phyloP scores from a whole-genome alignment of 2,113 vertebrate genomes.

The Mionectes macconnelli region DNA sequence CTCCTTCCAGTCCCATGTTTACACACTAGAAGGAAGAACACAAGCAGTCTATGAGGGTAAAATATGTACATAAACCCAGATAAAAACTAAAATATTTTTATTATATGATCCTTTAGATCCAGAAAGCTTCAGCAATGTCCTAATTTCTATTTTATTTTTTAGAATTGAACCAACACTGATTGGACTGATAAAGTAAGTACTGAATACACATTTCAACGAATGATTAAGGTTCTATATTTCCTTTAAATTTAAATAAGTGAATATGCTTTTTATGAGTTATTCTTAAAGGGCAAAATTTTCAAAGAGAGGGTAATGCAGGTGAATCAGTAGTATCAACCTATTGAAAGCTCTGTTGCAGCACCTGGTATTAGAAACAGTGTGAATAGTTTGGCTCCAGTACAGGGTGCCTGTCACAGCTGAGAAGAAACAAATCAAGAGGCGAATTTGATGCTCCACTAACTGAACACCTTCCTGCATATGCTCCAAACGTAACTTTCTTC shows the following conservation, averaged over 20 bases:
- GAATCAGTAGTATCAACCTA: neutral
- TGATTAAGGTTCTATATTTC: neutral
- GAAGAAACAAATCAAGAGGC: neutral
- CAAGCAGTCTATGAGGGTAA: neutral
- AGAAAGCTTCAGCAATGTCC: neutral
- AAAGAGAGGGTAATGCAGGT: neutral
- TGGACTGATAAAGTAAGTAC: neutral
- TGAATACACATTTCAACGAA: neutral
- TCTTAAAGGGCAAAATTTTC: neutral
- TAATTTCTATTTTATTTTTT: neutral
- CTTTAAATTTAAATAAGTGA: neutral
- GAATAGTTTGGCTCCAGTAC: neutral
- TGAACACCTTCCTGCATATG: neutral
- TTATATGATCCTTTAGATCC: neutral
- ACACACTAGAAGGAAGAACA: neutral
- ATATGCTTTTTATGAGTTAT: neutral
- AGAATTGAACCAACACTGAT: neutral
- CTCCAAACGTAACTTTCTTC: neutral
- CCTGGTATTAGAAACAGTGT: neutral
- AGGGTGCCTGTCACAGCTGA: neutral
- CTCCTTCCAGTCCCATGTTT: neutral
- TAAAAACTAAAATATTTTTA: neutral
- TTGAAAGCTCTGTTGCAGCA: neutral
- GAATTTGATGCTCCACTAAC: neutral
- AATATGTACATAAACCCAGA: neutral